Evolutionary conservation across 2,888 invertebrate species (phyloP), one percentile per base, ranked within the genome.

Genomic region (Drosophila parthenogenetica): DNA sequence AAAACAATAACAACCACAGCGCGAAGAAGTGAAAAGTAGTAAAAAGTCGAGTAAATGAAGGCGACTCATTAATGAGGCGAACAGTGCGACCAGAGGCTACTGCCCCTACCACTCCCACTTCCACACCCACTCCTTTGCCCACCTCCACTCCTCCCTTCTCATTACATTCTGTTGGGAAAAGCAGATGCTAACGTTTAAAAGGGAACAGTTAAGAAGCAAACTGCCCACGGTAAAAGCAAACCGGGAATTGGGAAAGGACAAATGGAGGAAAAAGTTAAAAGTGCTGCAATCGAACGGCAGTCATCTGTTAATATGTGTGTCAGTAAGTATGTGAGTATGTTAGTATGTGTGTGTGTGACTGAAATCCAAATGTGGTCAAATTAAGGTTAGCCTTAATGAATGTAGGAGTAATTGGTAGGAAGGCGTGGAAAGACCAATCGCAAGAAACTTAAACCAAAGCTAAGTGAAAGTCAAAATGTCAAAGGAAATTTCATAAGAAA

Each of bases 281-380:
- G 50, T 37, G 55, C 42, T 59, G 62, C 46, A 68, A 37, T 53
- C 58, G 73, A 72, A 57, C 50, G 8, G 11, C 22, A n/a, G 1
- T 14, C 37, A 51, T 40, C 19, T 59, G 40, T 49, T 19, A 40
- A 29, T 19, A 14, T 14, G 35, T 42, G n/a, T 59, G 16, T n/a
- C n/a, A n/a, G n/a, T n/a, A n/a, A n/a, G n/a, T n/a, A n/a, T 59
- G 40, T 49, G 19, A 40, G 29, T 19, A 14, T 14, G 35, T 42
- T 11, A 54, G 16, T 51, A 19, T 16, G 5, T 40, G 32, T 49
- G 43, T 17, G 42, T 39, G 19, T 63, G 40, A 65, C 35, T 70
- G 61, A 51, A 86, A 64, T 77, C 83, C 45, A 80, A 86, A 73
- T 77, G 87, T 73, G 81, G 81, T 73, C 80, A 80, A 70, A 73